Percentiles rank a stretch among this genome's conserved stretches.
Conservation (phyloP, 2,888 invertebrate genomes). For the Stegana nigrithorax region DNA sequence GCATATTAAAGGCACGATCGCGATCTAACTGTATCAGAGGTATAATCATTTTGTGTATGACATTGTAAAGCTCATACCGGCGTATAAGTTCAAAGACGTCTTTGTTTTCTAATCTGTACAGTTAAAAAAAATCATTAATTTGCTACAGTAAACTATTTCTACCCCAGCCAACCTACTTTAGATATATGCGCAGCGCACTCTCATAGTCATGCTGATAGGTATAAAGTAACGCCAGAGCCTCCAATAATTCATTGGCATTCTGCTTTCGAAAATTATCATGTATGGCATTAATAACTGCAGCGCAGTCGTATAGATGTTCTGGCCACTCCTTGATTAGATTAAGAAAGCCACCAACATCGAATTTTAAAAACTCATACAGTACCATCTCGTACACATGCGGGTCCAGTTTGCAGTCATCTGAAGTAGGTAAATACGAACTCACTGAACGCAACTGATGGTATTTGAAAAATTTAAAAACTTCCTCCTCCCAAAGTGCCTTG, state of each 20-base stretch:
- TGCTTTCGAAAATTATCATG: conserved; percentile 82
- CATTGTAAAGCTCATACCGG: conserved; percentile 83
- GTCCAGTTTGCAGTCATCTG: conserved; percentile 78
- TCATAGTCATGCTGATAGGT: conserved; percentile 90
- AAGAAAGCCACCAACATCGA: conserved; percentile 84
- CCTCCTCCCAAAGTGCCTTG: conserved; percentile 90
- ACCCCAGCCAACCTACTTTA: conserved; percentile 73
- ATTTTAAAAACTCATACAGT: conserved; percentile 88
- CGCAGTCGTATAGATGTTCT: conserved; percentile 83
- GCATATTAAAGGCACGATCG: conserved; percentile 83
- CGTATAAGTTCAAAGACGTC: conserved; percentile 91
- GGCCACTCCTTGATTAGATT: conserved; percentile 90
- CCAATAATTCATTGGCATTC: conserved; percentile 81
- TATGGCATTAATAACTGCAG: conserved; percentile 87
- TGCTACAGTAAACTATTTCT: background rate
- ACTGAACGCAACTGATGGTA: conserved; percentile 84
- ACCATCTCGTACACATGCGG: conserved; percentile 94
- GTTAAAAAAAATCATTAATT: background rate
- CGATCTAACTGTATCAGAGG: conserved; percentile 89
- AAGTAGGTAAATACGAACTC: conserved; percentile 83
- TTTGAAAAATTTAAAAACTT: conserved; percentile 89
- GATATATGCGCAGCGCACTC: conserved; percentile 89
- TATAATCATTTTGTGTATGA: conserved; percentile 87
- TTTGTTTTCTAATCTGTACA: conserved; percentile 79
- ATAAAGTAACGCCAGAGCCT: conserved; percentile 90